phyloP scores from a whole-genome alignment of 1,140 invertebrate species.

The Periplaneta americana region DNA sequence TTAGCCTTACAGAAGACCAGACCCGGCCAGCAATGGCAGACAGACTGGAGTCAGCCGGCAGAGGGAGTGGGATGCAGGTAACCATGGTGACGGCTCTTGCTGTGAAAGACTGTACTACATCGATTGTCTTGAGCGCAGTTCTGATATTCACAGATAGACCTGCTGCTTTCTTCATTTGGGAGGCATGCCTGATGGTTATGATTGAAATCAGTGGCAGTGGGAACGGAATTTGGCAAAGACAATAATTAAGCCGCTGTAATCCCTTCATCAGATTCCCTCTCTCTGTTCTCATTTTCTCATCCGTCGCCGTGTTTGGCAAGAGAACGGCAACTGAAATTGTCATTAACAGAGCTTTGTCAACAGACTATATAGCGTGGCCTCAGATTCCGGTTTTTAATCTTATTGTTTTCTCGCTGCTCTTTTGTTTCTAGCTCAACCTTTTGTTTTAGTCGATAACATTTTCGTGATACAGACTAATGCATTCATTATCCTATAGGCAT shows the following conservation, averaged over 20 bases:
- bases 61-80: not conserved
- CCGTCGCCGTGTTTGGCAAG: not conserved
- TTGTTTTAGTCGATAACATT: too few species aligned
- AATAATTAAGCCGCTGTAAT: not conserved
- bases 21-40: not conserved
- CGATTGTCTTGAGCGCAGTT: not conserved
- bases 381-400: too few species aligned
- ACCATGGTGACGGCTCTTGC: not conserved
- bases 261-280: not conserved
- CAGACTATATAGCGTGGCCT: too few species aligned
- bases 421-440: too few species aligned
- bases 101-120: not conserved
- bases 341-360: too few species aligned
- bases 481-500: too few species aligned
- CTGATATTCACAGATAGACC: not conserved
- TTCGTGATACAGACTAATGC: too few species aligned
- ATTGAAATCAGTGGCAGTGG: too few species aligned
- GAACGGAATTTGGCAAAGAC: not conserved
- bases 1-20: not conserved
- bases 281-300: not conserved
- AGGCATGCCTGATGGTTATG: not conserved
- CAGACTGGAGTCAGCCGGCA: not conserved
- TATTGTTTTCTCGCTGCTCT: too few species aligned
- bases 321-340: not conserved
- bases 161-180: not conserved